These are phyloP conservation scores for Euzetes globulus DNA, from an alignment of 2,888 invertebrate genomes.

Conservation along the genomic window DNA sequence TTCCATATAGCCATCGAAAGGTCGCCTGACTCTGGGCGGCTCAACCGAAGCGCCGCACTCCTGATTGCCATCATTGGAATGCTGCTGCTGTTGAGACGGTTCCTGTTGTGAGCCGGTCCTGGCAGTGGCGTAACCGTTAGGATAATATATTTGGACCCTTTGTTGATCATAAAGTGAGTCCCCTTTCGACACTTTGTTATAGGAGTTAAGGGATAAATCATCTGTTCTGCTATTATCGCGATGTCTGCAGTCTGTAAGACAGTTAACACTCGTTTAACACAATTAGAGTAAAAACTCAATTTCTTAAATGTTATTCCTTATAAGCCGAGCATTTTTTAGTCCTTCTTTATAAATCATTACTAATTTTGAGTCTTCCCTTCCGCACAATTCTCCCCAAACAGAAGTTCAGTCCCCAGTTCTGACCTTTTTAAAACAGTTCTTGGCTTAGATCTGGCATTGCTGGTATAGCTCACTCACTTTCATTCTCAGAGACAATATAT, in stretches of 20 bases:
- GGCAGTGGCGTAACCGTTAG: constrained; percentile 9
- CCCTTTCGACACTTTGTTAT: constrained; percentile 27
- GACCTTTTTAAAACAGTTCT: neutral
- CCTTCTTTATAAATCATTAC: neutral
- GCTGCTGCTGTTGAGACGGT: neutral
- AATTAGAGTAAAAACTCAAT: neutral
- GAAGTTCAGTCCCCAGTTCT: neutral
- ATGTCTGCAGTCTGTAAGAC: constrained; percentile 32
- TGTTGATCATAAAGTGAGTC: constrained; percentile 27
- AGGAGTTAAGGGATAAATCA: constrained; percentile 34
- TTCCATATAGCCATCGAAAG: constrained; percentile 3
- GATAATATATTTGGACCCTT: constrained; percentile 18
- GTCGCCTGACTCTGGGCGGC: neutral
- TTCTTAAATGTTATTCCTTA: neutral
- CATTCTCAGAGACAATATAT: neutral
- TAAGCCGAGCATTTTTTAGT: neutral
- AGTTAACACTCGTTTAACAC: neutral
- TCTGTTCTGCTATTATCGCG: constrained; percentile 33
- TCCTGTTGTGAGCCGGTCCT: neutral
- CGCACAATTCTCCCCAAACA: too few species aligned
- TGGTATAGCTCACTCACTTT: neutral
- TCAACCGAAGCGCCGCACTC: neutral
- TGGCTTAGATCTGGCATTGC: neutral
- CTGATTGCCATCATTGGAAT: neutral
- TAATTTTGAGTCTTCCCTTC: neutral